Conservation (phyloP, 1,140 invertebrate species). For the Goniozus legneri region DNA sequence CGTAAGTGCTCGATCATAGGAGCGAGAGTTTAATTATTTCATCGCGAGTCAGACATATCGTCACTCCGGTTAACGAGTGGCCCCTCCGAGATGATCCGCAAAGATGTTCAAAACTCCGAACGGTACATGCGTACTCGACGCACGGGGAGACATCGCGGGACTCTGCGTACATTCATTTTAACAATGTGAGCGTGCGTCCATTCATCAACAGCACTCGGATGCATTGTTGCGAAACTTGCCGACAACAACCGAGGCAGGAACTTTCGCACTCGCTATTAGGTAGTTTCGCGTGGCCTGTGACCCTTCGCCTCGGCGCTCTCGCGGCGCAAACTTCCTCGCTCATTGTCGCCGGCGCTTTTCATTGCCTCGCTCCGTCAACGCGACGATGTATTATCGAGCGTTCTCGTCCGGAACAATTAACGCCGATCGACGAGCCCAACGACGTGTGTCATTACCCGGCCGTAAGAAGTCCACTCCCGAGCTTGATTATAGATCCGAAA, state of each 20-base stretch:
- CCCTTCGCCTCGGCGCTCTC: background rate
- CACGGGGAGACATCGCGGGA: no score
- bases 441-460: background rate
- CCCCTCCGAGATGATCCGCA: no score
- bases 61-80: no score
- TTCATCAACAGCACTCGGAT: background rate
- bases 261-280: conserved; percentile 15
- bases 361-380: background rate
- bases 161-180: no score
- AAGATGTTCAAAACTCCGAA: no score
- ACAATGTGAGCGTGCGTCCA: background rate
- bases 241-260: conserved; percentile 1
- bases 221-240: background rate
- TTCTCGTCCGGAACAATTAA: no score
- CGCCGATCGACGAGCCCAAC: conserved; percentile 5
- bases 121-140: no score
- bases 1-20: no score
- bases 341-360: background rate
- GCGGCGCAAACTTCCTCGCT: background rate
- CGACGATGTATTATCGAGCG: conserved; percentile 15
- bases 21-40: no score
- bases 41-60: no score
- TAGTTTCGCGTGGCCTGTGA: background rate
- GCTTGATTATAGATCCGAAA: background rate
- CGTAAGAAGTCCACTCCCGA: background rate